These are phyloP conservation scores for Deroptyus accipitrinus DNA, from an alignment of 2,113 vertebrate species.

Conservation along the genomic window DNA sequence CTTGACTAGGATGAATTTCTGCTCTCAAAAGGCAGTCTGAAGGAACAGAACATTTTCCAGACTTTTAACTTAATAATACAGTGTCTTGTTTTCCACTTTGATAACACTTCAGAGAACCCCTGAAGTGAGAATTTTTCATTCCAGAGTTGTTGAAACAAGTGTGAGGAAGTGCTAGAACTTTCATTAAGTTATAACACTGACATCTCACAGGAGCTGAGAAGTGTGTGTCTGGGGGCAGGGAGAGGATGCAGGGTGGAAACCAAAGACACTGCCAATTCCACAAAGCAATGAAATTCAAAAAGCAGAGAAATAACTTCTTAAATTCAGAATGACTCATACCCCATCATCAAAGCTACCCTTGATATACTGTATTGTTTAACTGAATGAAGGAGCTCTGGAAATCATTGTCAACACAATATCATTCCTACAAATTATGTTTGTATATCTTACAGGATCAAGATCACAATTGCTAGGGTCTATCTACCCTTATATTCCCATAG, in stretches of 20 bases:
- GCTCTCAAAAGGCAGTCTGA: neutral
- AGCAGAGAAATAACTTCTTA: neutral
- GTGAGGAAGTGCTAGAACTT: neutral
- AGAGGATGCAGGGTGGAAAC: rapidly evolving
- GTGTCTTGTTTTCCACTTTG: neutral
- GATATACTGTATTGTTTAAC: neutral
- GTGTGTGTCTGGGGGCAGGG: neutral
- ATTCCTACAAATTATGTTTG: neutral
- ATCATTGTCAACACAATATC: neutral
- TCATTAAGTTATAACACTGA: constrained; percentile 28
- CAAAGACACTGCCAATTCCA: neutral
- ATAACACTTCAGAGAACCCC: neutral
- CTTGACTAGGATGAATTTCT: neutral
- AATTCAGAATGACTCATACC: neutral
- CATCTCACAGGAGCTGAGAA: neutral
- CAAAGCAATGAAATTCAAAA: neutral
- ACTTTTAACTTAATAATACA: neutral
- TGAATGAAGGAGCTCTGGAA: neutral
- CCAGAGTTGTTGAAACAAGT: neutral
- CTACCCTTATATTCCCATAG: neutral
- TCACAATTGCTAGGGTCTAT: neutral
- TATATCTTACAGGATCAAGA: neutral
- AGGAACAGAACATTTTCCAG: neutral
- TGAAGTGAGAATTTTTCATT: constrained; percentile 9
- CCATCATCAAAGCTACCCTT: neutral